Evolutionary conservation across 2,113 vertebrate species (phyloP).

Genomic region (Rynchops niger): DNA sequence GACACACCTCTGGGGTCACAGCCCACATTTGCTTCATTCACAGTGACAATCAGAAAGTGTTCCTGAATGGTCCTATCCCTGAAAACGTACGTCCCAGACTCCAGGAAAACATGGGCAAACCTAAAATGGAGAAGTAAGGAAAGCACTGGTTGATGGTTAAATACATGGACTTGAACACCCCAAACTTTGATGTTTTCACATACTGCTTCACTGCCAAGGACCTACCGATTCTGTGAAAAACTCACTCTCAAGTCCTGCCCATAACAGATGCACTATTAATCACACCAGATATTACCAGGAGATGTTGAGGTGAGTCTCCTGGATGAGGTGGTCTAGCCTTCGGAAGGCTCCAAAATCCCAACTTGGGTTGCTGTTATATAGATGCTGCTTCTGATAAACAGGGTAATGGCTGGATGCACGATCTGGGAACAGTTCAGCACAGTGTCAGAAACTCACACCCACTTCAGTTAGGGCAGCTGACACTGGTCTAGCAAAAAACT

Average conservation of each 20-base stretch:
- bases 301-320: conserved; percentile 83
- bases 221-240: not conserved
- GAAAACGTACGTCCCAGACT: conserved; percentile 87
- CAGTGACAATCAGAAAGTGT: conserved; percentile 81
- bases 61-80: conserved; percentile 79
- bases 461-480: not conserved
- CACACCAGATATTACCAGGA: conserved; percentile 74
- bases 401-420: conserved; percentile 87
- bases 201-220: not conserved
- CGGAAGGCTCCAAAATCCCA: conserved; percentile 93
- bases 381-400: conserved; percentile 89
- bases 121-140: conserved; percentile 45
- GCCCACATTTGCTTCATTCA: conserved; percentile 74
- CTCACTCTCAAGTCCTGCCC: not conserved
- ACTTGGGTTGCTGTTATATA: conserved; percentile 88
- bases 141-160: not conserved
- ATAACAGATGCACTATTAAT: too few relatives aligned
- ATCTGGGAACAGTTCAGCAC: conserved; percentile 63
- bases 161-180: not conserved
- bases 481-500: not conserved
- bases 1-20: conserved; percentile 70
- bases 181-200: rapidly evolving
- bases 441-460: not conserved
- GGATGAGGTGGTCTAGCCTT: conserved; percentile 81
- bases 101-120: conserved; percentile 90